A percentile compares a stretch with the other conserved stretches of the same genome.
Conservation (phyloP, 2,888 invertebrate genomes). For the Noctua comes region DNA sequence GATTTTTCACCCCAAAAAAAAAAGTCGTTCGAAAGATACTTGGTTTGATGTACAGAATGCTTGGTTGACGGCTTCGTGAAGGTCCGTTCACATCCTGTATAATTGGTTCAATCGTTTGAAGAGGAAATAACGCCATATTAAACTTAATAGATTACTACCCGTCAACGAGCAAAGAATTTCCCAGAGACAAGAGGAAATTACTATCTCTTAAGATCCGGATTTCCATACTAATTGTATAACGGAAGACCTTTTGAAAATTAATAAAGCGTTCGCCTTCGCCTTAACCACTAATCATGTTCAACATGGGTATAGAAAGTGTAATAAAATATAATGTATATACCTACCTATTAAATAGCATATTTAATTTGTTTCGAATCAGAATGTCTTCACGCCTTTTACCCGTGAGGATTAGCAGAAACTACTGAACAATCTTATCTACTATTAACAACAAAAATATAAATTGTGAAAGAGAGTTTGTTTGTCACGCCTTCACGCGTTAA, state of each 20-base stretch:
- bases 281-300: conserved; percentile 36
- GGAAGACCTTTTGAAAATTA: conserved; percentile 38
- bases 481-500: not conserved
- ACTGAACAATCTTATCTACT: not conserved
- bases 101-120: not conserved
- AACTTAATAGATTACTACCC: not conserved
- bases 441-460: not conserved
- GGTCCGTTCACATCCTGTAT: no score
- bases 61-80: no score
- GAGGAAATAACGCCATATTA: not conserved
- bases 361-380: conserved; percentile 23
- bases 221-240: conserved; percentile 36
- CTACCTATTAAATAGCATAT: conserved; percentile 6
- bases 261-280: conserved; percentile 43
- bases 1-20: no score
- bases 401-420: not conserved
- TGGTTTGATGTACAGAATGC: no score
- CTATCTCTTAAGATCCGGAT: conserved; percentile 26
- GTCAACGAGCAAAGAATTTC: conserved; percentile 32
- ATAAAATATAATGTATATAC: conserved; percentile 17
- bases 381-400: not conserved
- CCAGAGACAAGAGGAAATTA: conserved; percentile 46
- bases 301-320: conserved; percentile 15
- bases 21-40: no score
- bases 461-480: not conserved